Percentiles rank a stretch among this genome's conserved stretches.
Conservation (phyloP, 2,113 vertebrate genomes). For the Lasiurus cinereus region DNA sequence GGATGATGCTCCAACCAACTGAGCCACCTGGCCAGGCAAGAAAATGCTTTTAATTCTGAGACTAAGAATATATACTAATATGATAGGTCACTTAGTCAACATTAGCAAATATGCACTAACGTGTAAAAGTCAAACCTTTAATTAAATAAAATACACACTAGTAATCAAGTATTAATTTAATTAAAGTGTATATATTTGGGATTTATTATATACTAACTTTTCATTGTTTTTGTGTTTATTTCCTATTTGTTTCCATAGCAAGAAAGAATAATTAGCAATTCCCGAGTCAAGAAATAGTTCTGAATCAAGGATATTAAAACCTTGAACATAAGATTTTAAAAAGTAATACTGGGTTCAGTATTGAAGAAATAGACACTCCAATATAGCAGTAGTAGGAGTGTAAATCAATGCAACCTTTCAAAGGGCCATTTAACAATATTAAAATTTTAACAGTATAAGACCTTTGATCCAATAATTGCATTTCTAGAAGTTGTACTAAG, state of each 20-base stretch:
- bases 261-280: conserved; percentile 40
- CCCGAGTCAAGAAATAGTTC: conserved; percentile 37
- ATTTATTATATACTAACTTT: conserved; percentile 41
- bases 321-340: conserved; percentile 35
- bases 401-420: conserved; percentile 27
- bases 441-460: not conserved
- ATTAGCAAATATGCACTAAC: conserved; percentile 11
- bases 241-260: conserved; percentile 36
- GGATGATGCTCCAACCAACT: not conserved
- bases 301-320: conserved; percentile 43
- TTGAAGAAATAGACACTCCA: conserved; percentile 16
- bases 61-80: not conserved
- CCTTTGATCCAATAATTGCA: conserved; percentile 11
- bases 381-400: not conserved
- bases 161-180: conserved; percentile 59
- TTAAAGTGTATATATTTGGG: not conserved
- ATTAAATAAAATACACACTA: not conserved
- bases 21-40: not conserved
- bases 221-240: conserved; percentile 31
- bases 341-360: not conserved
- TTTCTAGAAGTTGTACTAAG: conserved; percentile 37
- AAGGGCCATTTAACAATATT: conserved; percentile 32
- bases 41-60: conserved; percentile 6
- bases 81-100: not conserved
- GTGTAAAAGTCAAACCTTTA: conserved; percentile 35